Percentiles rank a stretch among this genome's conserved stretches.
Evolutionary conservation across 2,113 vertebrate species (phyloP).

Genomic region (Centropus bengalensis): DNA sequence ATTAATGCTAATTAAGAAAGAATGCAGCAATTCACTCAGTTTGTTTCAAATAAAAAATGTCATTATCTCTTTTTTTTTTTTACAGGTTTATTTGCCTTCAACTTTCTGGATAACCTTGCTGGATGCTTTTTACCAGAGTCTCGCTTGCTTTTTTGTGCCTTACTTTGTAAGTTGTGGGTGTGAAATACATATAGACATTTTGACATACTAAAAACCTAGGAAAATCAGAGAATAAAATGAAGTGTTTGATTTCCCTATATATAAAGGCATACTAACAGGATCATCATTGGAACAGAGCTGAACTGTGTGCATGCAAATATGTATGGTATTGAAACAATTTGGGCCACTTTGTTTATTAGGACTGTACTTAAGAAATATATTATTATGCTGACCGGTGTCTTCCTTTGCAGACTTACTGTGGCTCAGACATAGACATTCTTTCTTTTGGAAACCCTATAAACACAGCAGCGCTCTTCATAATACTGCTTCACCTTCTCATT

Average conservation of each 20-base stretch:
- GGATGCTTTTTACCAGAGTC: slow-evolving; percentile 85
- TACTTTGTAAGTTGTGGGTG: slow-evolving; percentile 76
- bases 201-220: not conserved
- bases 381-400: not conserved
- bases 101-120: slow-evolving; percentile 80
- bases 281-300: not conserved
- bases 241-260: not conserved
- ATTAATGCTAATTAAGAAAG: not conserved
- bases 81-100: slow-evolving; percentile 72
- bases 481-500: slow-evolving; percentile 90
- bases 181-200: not conserved
- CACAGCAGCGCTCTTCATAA: slow-evolving; percentile 86
- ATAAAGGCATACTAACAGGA: not conserved
- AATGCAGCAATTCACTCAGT: not conserved
- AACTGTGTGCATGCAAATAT: not conserved
- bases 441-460: slow-evolving; percentile 91
- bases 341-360: not conserved
- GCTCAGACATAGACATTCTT: slow-evolving; percentile 84
- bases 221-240: not conserved
- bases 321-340: not conserved
- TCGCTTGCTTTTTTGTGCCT: slow-evolving; percentile 82
- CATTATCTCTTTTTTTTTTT: slow-evolving; percentile 1
- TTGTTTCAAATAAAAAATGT: not conserved
- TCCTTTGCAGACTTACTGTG: slow-evolving; percentile 79
- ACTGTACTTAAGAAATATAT: not conserved